Evolutionary conservation across 2,888 invertebrate species (phyloP), one percentile per base, ranked within the genome.

Genomic region (Drosophila anomalata): DNA sequence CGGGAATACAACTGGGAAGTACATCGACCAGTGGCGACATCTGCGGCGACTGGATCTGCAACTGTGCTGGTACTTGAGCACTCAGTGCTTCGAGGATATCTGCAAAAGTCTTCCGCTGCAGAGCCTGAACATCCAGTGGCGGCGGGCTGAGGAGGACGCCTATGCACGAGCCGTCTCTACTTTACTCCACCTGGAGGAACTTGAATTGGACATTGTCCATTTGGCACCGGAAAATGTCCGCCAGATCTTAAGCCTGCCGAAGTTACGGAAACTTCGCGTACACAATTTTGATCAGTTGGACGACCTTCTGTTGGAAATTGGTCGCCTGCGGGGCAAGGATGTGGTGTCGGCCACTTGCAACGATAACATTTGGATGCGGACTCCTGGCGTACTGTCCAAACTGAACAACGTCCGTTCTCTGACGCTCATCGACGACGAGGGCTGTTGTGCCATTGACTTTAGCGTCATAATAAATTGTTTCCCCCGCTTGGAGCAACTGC

Each of bases 11-110:
- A 55, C 44, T 20, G 69, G 69, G 2, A 24, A n/a, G 17, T 9
- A 70, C 22, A 61, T 70, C 9, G 29, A 44, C 46, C 26, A 26
- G n/a, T 70, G 54, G 61, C 6, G n/a, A 2, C 12, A 69, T 14
- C 33, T 70, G n/a, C 61, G 39, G 9, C 50, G 62, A 5, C 33
- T 70, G 9, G 70, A 70, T 33, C 20, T 70, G 0, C 62, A 61
- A 11, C 54, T 70, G 2, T 70, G 69, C 41, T 69, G 70, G 70
- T 51, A 41, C 47, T 3, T 69, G 12, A 36, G 33, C 26, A 8
- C 12, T 1, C 41, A 47, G 5, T 44, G 9, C 29, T 51, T 70
- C 22, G 26, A 55, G 51, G 33, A 55, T 2, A 70, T 70, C 9
- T 70, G 70, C 29, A 12, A 50, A 7, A 50, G 51, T n/a, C 33